Conservation (phyloP, 2,113 vertebrate species). For the Myiozetetes cayanensis region DNA sequence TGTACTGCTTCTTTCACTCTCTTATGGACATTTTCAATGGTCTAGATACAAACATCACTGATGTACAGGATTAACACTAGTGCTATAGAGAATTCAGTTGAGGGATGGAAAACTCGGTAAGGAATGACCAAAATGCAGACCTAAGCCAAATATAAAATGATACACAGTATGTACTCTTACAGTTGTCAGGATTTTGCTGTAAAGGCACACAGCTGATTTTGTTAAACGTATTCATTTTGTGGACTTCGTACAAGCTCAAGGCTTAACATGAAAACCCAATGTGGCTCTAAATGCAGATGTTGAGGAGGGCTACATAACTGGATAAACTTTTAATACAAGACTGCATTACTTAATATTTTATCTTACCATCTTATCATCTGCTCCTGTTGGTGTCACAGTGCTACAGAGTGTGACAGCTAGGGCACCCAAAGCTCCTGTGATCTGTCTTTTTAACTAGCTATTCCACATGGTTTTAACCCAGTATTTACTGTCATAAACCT, state of each 20-base stretch:
- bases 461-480: background rate
- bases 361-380: background rate
- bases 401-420: background rate
- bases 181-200: background rate
- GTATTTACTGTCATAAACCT: background rate
- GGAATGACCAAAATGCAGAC: background rate
- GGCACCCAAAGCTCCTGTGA: background rate
- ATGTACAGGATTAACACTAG: background rate
- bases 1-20: background rate
- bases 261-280: background rate
- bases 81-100: background rate
- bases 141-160: background rate
- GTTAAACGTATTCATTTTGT: background rate
- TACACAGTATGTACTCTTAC: background rate
- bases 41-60: background rate
- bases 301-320: background rate
- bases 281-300: background rate
- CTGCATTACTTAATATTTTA: background rate
- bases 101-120: background rate
- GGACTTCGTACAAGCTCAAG: background rate
- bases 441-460: background rate
- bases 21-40: background rate
- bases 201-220: background rate
- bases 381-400: background rate
- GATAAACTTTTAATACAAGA: background rate